A percentile compares a stretch with the other conserved stretches of the same genome.
Conservation (phyloP, 30 jellyfish, hydroid and myxozoan species). For the Phacellophora camtschatica region DNA sequence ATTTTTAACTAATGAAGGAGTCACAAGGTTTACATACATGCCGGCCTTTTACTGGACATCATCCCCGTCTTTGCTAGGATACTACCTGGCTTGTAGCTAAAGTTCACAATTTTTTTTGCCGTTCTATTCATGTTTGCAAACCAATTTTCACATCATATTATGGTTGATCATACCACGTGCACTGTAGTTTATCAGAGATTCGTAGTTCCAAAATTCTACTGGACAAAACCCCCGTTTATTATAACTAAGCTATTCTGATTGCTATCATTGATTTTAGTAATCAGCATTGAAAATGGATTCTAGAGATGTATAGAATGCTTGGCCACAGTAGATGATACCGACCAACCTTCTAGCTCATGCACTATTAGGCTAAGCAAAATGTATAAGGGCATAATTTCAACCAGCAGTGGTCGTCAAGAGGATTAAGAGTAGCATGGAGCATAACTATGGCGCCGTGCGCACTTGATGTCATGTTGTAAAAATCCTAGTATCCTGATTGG, state of each 20-base stretch:
- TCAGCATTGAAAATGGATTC: neutral
- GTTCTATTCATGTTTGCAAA: neutral
- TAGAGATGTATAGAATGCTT: neutral
- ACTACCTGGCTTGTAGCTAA: constrained; percentile 2
- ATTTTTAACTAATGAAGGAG: neutral
- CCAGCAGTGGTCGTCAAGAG: no score
- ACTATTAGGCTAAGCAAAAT: no score
- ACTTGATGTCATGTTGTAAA: no score
- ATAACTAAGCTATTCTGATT: no score
- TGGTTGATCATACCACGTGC: neutral
- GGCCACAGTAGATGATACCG: neutral
- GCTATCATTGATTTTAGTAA: no score
- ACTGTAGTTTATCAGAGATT: neutral
- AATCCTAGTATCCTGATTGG: no score
- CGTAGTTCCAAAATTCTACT: neutral
- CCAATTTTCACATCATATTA: neutral
- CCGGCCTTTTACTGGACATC: neutral
- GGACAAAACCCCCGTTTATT: neutral
- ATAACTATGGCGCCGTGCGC: no score
- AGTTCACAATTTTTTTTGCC: neutral
- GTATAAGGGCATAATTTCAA: no score
- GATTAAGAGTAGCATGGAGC: no score
- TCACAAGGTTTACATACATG: constrained; percentile 8
- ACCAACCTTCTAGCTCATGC: neutral
- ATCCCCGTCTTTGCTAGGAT: constrained; percentile 27